Evolutionary conservation across 2,113 vertebrate species (phyloP), one percentile per base, ranked within the genome.

Genomic region (Manacus vitellinus): DNA sequence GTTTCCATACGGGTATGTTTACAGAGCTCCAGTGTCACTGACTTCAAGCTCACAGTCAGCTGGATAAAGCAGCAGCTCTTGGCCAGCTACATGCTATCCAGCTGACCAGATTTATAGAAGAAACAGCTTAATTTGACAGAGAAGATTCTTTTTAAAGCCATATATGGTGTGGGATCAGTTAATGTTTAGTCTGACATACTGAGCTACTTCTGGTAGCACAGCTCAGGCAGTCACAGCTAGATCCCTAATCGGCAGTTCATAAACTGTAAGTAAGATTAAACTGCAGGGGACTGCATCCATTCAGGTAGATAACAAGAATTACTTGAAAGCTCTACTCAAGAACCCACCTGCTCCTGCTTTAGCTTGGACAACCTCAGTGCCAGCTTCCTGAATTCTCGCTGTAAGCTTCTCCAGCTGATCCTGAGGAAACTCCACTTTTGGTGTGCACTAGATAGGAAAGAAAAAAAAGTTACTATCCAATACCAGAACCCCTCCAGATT

Each of bases 351-450:
- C 98, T 92, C 99, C 99, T 8, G 99, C 99, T 97, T 99, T 99
- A 55, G 99, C 99, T 95, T 99, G 99, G 52, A 99, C 99, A 76
- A 99, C 99, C 95, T 99, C 99, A 1, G 99, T 99, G 77, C 99
- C 99, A 3, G 99, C 99, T 84, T 99, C 99, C 95, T 99, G 99
- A 97, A 99, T 99, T 77, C 99, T 98, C 31, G 94, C 98, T 0
- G 97, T 99, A 88, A 99, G 98, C 4, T 99, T 88, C 1, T 98
- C 81, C 94, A 99, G 97, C 76, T 99, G 98, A 91, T 99, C 99
- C 85, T 99, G 98, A 24, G 99, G 99, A 54, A 99, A 99, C 75
- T 99, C 99, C 35, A 99, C 99, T 92, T 99, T 99, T 6, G 99
- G 99, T 5, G 99, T 99, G 85, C 99, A 99, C 98, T 99, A 84